Evolutionary conservation across 2,113 vertebrate genomes (phyloP).

Genomic region (Ivindomyrus marchei): DNA sequence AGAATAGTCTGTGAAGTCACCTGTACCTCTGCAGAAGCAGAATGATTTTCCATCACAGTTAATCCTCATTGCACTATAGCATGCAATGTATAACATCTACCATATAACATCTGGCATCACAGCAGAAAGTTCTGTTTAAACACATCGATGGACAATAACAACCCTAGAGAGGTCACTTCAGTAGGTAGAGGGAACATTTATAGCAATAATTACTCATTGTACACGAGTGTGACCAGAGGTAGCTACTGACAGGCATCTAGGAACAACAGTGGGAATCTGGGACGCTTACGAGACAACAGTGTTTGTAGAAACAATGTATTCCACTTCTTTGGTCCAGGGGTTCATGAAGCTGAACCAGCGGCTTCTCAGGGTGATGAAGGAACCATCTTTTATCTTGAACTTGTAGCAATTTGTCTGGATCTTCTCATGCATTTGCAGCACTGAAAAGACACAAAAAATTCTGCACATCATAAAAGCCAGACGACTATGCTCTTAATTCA

Average conservation of each 20-base stretch:
- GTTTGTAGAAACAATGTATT: constrained; percentile 97
- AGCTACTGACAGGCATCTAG: neutral
- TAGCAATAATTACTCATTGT: neutral
- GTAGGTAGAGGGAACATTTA: neutral
- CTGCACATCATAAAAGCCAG: no score
- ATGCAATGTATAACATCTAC: neutral
- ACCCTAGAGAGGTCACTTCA: neutral
- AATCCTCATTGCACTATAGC: neutral
- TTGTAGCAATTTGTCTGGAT: constrained; percentile 97
- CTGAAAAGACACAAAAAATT: constrained; percentile 47
- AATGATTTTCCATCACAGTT: neutral
- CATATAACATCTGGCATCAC: neutral
- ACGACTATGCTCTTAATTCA: neutral
- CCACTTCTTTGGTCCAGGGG: constrained; percentile 99
- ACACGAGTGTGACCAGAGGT: neutral
- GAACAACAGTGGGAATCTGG: neutral
- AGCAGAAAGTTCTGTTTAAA: neutral
- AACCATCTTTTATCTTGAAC: constrained; percentile 97
- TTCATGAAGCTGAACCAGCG: constrained; percentile 99
- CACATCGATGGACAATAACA: neutral
- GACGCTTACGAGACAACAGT: constrained; percentile 89
- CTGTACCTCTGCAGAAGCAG: constrained; percentile 56
- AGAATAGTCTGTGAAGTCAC: constrained; percentile 80
- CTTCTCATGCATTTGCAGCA: constrained; percentile 95
- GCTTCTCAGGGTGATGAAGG: constrained; percentile 92